Evolutionary conservation across 2,888 invertebrate genomes (phyloP).

Genomic region (Trypoxylon attenuatum): DNA sequence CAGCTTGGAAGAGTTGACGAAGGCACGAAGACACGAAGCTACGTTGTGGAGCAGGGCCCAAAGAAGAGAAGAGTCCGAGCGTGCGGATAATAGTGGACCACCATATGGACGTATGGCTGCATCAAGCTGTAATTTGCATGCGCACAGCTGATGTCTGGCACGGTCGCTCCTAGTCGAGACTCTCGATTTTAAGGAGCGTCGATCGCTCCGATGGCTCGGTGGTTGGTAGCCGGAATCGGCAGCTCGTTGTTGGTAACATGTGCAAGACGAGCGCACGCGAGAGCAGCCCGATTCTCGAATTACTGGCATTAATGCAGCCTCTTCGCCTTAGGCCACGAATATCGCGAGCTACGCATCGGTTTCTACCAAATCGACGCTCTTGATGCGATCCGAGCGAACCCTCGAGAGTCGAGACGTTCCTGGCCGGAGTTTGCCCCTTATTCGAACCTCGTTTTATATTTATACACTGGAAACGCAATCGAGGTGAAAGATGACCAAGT

Average conservation of each 20-base stretch:
- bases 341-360: conserved; percentile 36
- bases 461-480: no score
- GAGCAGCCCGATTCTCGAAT: conserved; percentile 49
- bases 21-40: conserved; percentile 25
- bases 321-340: conserved; percentile 32
- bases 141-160: conserved; percentile 58
- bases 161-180: conserved; percentile 19
- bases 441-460: no score
- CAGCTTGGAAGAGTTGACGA: conserved; percentile 20
- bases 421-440: not conserved
- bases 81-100: conserved; percentile 61
- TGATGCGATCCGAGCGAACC: conserved; percentile 4
- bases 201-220: conserved; percentile 14
- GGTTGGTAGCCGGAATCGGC: conserved; percentile 52
- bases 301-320: conserved; percentile 55
- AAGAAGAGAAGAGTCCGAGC: conserved; percentile 29
- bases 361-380: conserved; percentile 25
- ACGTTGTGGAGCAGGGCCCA: conserved; percentile 1
- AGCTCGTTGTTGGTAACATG: conserved; percentile 60
- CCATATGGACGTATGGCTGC: conserved; percentile 56
- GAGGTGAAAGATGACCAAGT: no score
- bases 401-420: not conserved
- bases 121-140: conserved; percentile 60
- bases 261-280: conserved; percentile 61
- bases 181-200: conserved; percentile 33